These are phyloP conservation scores for Drosophila crucigera DNA, from an alignment of 2,888 invertebrate species.

Conservation along the genomic window DNA sequence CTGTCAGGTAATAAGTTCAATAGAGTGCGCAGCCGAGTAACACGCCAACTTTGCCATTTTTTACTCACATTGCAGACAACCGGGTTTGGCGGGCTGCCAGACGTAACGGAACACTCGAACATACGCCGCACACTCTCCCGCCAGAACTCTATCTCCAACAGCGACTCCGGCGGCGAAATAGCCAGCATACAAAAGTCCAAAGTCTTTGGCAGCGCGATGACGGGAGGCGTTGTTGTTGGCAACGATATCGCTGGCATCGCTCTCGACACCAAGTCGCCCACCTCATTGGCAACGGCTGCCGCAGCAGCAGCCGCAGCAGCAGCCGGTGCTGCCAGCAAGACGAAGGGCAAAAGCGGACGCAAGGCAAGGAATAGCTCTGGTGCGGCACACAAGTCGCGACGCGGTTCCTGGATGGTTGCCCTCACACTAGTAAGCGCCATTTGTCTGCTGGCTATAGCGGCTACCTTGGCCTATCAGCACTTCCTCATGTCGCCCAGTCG, in stretches of 20 bases:
- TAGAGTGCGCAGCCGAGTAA: slow-evolving; percentile 22
- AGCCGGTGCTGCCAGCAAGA: slow-evolving; percentile 44
- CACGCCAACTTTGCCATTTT: slow-evolving; percentile 8
- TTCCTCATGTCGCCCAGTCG: slow-evolving; percentile 84
- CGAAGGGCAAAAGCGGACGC: slow-evolving; percentile 63
- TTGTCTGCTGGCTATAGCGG: slow-evolving; percentile 82
- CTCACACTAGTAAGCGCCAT: slow-evolving; percentile 83
- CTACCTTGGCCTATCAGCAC: slow-evolving; percentile 84
- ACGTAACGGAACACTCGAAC: slow-evolving; percentile 85
- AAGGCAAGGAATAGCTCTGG: slow-evolving; percentile 48
- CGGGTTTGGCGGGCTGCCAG: slow-evolving; percentile 85
- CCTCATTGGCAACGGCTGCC: slow-evolving; percentile 55
- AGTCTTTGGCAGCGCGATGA: slow-evolving; percentile 76
- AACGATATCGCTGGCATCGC: slow-evolving; percentile 71
- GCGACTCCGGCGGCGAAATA: slow-evolving; percentile 84
- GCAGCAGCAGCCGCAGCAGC: slow-evolving; percentile 35
- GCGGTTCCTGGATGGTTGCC: slow-evolving; percentile 83
- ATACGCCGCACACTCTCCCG: slow-evolving; percentile 84
- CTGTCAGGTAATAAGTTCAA: slow-evolving; percentile 43
- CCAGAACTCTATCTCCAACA: slow-evolving; percentile 85
- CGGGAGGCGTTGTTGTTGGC: slow-evolving; percentile 73
- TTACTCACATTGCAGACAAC: slow-evolving; percentile 79
- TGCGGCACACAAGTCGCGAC: slow-evolving; percentile 69
- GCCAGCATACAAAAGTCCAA: slow-evolving; percentile 85
- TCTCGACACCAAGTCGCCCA: slow-evolving; percentile 76